Percentiles rank a stretch among this genome's conserved stretches.
Evolutionary conservation across 2,888 invertebrate species (phyloP).

Genomic region (Andrena flavipes): DNA sequence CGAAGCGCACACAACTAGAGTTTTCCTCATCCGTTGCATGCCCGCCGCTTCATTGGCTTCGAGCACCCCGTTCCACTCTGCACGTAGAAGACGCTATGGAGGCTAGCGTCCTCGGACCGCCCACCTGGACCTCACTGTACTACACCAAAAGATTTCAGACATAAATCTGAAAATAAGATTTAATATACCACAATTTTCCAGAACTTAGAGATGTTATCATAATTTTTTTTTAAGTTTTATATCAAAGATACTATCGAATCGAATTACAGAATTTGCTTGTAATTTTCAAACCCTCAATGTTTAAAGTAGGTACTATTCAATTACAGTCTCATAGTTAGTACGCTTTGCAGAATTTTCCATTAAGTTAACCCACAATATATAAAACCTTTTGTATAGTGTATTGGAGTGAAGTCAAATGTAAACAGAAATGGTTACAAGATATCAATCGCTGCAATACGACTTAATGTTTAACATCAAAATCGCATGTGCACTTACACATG

Average conservation of each 20-base stretch:
- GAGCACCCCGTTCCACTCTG: too few relatives aligned
- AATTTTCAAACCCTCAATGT: not conserved
- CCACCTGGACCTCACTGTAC: too few relatives aligned
- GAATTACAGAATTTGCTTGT: not conserved
- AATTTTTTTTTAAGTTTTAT: not conserved
- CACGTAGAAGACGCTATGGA: too few relatives aligned
- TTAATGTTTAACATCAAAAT: slow-evolving; percentile 54
- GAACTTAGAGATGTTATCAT: not conserved
- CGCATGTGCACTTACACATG: slow-evolving; percentile 53
- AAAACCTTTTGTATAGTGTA: slow-evolving; percentile 33
- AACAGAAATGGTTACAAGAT: slow-evolving; percentile 32
- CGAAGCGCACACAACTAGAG: too few relatives aligned
- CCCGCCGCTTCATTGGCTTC: too few relatives aligned
- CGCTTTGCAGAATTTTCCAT: slow-evolving; percentile 22
- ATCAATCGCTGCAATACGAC: slow-evolving; percentile 36
- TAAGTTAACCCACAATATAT: slow-evolving; percentile 32
- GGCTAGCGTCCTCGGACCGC: too few relatives aligned
- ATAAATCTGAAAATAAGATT: not conserved
- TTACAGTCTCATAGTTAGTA: not conserved
- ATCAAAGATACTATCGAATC: not conserved
- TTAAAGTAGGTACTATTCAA: not conserved
- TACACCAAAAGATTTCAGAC: not conserved
- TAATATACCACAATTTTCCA: not conserved
- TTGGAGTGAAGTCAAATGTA: slow-evolving; percentile 25
- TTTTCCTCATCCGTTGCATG: too few relatives aligned